Evolutionary conservation across 2,797 vertebrate genomes (phyloP), one percentile per base, ranked within the genome.

Genomic region (Hemibagrus guttatus): DNA sequence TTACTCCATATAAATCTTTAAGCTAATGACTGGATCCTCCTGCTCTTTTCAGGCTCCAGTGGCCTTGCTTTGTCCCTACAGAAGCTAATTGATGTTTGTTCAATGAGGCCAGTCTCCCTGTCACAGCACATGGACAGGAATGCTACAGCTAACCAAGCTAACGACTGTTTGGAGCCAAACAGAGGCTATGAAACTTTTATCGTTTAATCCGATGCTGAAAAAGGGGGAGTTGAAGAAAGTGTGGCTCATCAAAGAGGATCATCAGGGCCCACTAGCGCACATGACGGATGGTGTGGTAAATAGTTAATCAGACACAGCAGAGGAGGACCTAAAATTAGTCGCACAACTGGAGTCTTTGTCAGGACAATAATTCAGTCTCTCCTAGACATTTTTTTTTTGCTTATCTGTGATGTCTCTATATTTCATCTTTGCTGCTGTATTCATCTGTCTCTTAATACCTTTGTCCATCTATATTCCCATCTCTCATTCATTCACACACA

Each of bases 261-360:
- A 94, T 94, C 93, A 91, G 86, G 88, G 90, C 92, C 93, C 93
- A 92, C 92, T 89, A 89, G 92, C 90, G 91, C 89, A 91, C 87
- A 87, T 94, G 95, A 96, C 92, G 93, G 94, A 95, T 95, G 93
- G 93, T 90, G 93, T 94, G 91, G 93, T 96, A 95, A 96, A 96
- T 96, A 95, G 95, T 96, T 95, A 95, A 95, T 95, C 94, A 96
- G 95, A 93, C 92, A 87, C 92, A 93, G 93, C 91, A 93, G 94
- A 94, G 93, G 93, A 92, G 68, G 92, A 90, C 94, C 94, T 94
- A 94, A 95, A 95, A 95, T 95, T 95, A 96, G 95, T 93, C 85
- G 91, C 92, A 88, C 92, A 93, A 94, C 93, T 93, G 86, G 92
- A 94, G 93, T 91, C 84, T 91, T 92, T 95, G 95, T 95, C 94